Conservation (phyloP, 23 tunicate genomes). For the Trididemnum miniatum region DNA sequence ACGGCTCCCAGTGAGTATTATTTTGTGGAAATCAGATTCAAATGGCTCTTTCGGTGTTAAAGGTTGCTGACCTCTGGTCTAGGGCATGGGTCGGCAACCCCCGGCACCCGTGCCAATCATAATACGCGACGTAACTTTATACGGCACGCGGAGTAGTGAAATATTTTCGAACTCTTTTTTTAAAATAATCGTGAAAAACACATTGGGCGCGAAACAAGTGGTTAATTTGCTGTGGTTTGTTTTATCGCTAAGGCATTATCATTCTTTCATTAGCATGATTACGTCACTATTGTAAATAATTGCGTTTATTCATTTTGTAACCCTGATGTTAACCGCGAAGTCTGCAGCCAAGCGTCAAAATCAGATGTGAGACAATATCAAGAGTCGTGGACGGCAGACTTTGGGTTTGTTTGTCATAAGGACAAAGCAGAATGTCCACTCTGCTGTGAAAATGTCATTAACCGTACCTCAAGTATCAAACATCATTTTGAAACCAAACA, state of each 20-base stretch:
- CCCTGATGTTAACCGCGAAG: conserved; percentile 15
- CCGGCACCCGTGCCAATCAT: conserved; percentile 33
- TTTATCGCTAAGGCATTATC: conserved; percentile 9
- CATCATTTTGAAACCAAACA: conserved; percentile 56
- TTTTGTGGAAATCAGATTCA: no score
- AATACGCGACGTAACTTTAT: conserved; percentile 38
- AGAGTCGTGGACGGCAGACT: conserved; percentile 40
- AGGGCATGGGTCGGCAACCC: conserved; percentile 49
- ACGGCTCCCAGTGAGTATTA: no score
- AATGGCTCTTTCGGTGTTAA: no score
- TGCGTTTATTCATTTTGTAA: conserved; percentile 8
- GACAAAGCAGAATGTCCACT: conserved; percentile 33
- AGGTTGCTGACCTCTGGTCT: no score
- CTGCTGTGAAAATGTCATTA: conserved; percentile 39
- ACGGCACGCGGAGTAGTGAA: conserved; percentile 32
- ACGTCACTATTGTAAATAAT: background rate
- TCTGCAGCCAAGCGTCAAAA: conserved; percentile 35
- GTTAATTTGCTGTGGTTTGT: conserved; percentile 30
- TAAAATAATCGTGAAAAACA: conserved; percentile 14
- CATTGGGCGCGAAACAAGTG: conserved; percentile 15
- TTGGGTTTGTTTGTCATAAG: conserved; percentile 37
- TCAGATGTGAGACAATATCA: conserved; percentile 40
- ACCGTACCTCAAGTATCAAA: conserved; percentile 47
- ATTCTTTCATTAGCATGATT: conserved; percentile 19
- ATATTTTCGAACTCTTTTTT: background rate